Base-by-base conservation (phyloP, 2,113 vertebrate species). In the Bubalus kerabau region DNA sequence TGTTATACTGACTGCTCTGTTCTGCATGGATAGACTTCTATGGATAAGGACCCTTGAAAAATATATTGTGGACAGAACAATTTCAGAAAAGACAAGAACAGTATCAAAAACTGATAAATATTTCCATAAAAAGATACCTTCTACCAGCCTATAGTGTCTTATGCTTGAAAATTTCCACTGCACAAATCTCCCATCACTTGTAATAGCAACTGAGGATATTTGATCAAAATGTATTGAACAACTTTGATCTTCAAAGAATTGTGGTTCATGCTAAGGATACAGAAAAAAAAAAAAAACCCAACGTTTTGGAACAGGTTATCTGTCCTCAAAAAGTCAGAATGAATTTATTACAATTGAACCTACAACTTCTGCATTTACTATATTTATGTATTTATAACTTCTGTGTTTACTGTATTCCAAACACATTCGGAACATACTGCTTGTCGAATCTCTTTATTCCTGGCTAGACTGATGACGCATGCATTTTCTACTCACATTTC, bases 31-130 rank as follows among this genome's bases (percentile, higher is more conserved):
- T 40, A 94, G 86, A 82, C 5, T 19, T 91, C 50, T 57, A 28
- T 17, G 30, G 30, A 82, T 23, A 87, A 93, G 24, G 14, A 13
- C 15, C 14, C 52, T 92, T 95, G 54, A 87, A 74, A 92, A 94
- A 87, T 57, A 6, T 74, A 76, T 36, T 85, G 52, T 15, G 6
- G 11, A 74, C 54, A 95, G 95, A 92, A 59, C 32, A 94, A 40
- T 71, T 96, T 93, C 46, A 95, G 12, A 71, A 97, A 96, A 93
- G 56, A 80, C n/a, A 94, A 93, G 12, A 87, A 95, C 76, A 88
- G 9, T 16, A 84, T 87, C 8, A 93, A 86, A 94, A 91, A 40
- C 36, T 81, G 56, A 59, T 80, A 56, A 40, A n/a, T 62, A 81
- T 92, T 87, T 92, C 87, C 95, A 57, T 48, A 82, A 91, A 92